phyloP scores from a whole-genome alignment of 1,140 invertebrate genomes.

The Calliopsis andreniformis region DNA sequence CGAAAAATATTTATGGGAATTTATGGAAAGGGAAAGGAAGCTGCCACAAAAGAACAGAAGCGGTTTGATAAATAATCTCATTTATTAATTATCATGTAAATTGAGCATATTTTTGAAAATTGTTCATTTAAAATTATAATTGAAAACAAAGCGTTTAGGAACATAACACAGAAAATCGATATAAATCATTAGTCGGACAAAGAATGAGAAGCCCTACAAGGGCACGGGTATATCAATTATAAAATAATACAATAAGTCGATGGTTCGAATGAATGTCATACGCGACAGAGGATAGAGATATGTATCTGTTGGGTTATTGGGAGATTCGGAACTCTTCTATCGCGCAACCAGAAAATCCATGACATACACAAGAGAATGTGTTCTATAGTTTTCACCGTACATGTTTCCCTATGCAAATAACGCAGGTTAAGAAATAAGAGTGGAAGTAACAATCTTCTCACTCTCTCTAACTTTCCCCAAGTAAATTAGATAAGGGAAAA shows the following conservation, averaged over 20 bases:
- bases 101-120: slow-evolving; percentile 34
- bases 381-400: neutral
- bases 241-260: slow-evolving; percentile 8
- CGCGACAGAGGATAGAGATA: neutral
- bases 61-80: slow-evolving; percentile 32
- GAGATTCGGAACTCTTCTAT: neutral
- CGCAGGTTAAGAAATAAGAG: neutral
- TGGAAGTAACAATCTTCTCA: neutral
- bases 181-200: neutral
- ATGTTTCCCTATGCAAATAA: neutral
- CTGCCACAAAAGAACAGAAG: neutral
- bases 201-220: neutral
- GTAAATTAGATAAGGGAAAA: neutral
- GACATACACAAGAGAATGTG: too few relatives aligned
- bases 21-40: neutral
- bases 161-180: slow-evolving; percentile 4
- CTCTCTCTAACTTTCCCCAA: too few relatives aligned
- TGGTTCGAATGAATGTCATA: neutral
- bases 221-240: slow-evolving; percentile 16
- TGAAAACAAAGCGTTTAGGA: neutral
- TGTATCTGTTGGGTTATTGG: neutral
- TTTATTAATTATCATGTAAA: slow-evolving; percentile 52
- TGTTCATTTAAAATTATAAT: slow-evolving; percentile 8
- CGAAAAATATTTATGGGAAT: neutral
- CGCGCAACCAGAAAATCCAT: neutral